Conservation (phyloP, 2,888 invertebrate genomes). For the Tetramorium bicarinatum region DNA sequence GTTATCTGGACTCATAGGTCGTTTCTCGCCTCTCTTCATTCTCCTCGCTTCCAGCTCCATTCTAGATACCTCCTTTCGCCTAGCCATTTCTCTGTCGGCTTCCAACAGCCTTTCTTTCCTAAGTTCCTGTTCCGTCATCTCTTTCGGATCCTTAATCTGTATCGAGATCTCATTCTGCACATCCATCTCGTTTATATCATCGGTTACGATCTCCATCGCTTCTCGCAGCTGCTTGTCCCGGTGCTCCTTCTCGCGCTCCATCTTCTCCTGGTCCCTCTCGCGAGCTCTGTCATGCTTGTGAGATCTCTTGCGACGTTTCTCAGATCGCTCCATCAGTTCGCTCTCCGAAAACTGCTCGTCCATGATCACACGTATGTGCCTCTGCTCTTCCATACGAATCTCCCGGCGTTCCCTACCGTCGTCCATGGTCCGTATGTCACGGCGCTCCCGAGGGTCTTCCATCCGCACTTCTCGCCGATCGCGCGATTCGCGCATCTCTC, state of each 20-base stretch:
- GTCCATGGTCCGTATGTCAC: slow-evolving; percentile 79
- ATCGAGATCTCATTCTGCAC: slow-evolving; percentile 82
- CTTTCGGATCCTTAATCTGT: slow-evolving; percentile 82
- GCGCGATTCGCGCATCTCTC: slow-evolving; percentile 76
- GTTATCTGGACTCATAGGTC: slow-evolving; percentile 81
- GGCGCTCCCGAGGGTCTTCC: slow-evolving; percentile 83
- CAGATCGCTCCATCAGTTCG: slow-evolving; percentile 78
- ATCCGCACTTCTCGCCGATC: slow-evolving; percentile 81
- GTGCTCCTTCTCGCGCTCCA: slow-evolving; percentile 81
- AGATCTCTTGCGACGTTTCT: slow-evolving; percentile 84
- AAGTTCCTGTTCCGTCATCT: slow-evolving; percentile 85
- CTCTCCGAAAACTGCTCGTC: slow-evolving; percentile 81
- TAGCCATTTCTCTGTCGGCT: slow-evolving; percentile 90
- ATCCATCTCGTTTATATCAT: slow-evolving; percentile 84
- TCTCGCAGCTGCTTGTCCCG: slow-evolving; percentile 82
- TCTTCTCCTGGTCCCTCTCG: slow-evolving; percentile 86
- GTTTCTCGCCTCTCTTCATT: slow-evolving; percentile 88
- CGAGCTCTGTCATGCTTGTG: slow-evolving; percentile 88
- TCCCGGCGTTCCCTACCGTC: slow-evolving; percentile 80
- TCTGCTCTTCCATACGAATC: slow-evolving; percentile 78
- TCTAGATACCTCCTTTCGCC: slow-evolving; percentile 92
- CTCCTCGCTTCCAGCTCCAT: slow-evolving; percentile 92
- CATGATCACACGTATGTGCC: slow-evolving; percentile 75
- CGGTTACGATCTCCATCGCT: slow-evolving; percentile 82
- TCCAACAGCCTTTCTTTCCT: slow-evolving; percentile 87